phyloP scores from a whole-genome alignment of 1,140 invertebrate species.

The Cotesia chilonis region DNA sequence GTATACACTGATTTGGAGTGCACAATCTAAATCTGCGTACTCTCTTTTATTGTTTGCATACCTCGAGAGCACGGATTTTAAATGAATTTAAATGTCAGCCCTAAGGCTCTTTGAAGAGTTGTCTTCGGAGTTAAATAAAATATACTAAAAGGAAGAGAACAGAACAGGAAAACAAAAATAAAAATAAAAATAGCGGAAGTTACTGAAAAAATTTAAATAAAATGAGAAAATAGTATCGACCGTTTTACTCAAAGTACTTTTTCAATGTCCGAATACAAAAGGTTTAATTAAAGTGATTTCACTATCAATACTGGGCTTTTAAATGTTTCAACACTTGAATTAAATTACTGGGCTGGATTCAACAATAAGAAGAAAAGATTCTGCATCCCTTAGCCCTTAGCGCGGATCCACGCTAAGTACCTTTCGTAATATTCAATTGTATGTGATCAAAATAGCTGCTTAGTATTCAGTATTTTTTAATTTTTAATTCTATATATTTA shows the following conservation, averaged over 20 bases:
- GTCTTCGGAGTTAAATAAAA: conserved; percentile 8
- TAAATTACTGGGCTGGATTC: too few species aligned
- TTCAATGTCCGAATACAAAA: conserved; percentile 25
- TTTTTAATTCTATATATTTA: too few species aligned
- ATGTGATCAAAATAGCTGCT: too few species aligned
- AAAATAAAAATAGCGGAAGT: not conserved
- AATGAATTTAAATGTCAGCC: conserved; percentile 32
- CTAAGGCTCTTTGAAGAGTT: conserved; percentile 32
- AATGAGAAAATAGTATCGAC: conserved; percentile 12
- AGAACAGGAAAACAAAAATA: not conserved
- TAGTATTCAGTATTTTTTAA: too few species aligned
- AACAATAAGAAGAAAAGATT: too few species aligned
- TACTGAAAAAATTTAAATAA: not conserved
- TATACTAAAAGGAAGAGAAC: not conserved
- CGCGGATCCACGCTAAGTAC: too few species aligned
- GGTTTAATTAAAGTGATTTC: conserved; percentile 36
- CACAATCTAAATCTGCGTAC: conserved; percentile 26
- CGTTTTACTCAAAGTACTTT: conserved; percentile 9
- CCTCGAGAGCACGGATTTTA: conserved; percentile 23
- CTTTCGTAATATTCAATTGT: too few species aligned
- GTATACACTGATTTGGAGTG: conserved; percentile 8
- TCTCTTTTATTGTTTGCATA: conserved; percentile 19
- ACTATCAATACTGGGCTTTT: too few species aligned
- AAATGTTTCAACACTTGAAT: not conserved
- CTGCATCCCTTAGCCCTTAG: too few species aligned